These are phyloP conservation scores for Drosophila pruinosa DNA, from an alignment of 1,140 invertebrate genomes.

Conservation along the genomic window DNA sequence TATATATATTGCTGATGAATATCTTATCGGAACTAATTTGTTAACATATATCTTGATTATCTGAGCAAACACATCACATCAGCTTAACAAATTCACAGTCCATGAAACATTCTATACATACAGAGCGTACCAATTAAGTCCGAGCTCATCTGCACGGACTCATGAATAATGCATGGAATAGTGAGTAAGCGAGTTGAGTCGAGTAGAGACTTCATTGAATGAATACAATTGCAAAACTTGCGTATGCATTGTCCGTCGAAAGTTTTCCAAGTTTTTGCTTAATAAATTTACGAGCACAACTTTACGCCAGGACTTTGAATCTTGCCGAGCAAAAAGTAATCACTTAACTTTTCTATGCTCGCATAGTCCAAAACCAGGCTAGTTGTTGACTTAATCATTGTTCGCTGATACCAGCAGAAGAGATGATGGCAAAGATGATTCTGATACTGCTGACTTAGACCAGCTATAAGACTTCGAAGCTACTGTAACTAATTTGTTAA, in stretches of 20 bases:
- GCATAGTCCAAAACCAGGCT: conserved; percentile 11
- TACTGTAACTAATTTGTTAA: conserved; percentile 73
- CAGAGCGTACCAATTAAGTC: conserved; percentile 2
- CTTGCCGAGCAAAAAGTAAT: conserved; percentile 66
- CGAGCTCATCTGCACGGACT: conserved; percentile 25
- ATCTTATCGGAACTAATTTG: conserved; percentile 7
- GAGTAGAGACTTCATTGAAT: conserved; percentile 67
- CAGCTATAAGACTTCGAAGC: conserved; percentile 18
- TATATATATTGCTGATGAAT: background rate
- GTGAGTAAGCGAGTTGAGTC: conserved; percentile 12
- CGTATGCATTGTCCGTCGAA: conserved; percentile 64
- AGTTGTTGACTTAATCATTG: conserved; percentile 71
- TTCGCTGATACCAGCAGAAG: conserved; percentile 51
- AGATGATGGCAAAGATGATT: conserved; percentile 20
- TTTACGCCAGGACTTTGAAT: conserved; percentile 53
- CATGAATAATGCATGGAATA: conserved; percentile 71
- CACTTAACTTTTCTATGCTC: conserved; percentile 68
- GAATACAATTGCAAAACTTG: conserved; percentile 78
- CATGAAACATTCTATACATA: conserved; percentile 22
- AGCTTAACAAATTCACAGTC: conserved; percentile 20
- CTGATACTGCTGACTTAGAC: conserved; percentile 7
- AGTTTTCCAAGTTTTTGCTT: conserved; percentile 72
- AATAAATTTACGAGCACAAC: conserved; percentile 77
- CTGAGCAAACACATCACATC: conserved; percentile 13
- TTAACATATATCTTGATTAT: conserved; percentile 24